phyloP scores from a whole-genome alignment of 2,888 invertebrate species.

The Deroplatys truncata region DNA sequence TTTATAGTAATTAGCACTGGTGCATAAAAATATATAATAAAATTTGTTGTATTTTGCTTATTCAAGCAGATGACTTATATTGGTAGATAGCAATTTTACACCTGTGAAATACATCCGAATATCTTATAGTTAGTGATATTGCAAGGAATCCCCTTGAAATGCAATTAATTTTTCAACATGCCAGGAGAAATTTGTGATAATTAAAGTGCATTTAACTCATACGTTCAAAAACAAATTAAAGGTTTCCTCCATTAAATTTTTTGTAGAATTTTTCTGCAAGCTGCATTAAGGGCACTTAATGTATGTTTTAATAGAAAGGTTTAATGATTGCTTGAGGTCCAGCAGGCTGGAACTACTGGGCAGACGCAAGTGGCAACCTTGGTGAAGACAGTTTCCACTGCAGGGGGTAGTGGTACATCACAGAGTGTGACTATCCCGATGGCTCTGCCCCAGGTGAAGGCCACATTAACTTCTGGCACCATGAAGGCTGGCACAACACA shows the following conservation, averaged over 20 bases:
- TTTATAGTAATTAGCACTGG: no score
- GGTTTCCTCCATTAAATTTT: neutral
- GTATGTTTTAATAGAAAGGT: neutral
- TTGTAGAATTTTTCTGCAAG: neutral
- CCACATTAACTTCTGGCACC: conserved; percentile 38
- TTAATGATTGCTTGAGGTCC: conserved; percentile 39
- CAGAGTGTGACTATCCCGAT: conserved; percentile 51
- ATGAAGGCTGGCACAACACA: conserved; percentile 52
- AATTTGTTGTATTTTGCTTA: no score
- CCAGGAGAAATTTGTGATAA: neutral
- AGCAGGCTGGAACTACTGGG: conserved; percentile 51
- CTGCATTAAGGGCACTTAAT: neutral
- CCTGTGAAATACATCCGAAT: neutral
- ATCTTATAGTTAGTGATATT: neutral
- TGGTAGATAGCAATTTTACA: neutral
- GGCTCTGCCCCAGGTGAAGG: conserved; percentile 44
- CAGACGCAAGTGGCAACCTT: conserved; percentile 56
- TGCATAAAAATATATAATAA: no score
- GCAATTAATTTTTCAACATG: neutral
- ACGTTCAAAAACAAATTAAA: neutral
- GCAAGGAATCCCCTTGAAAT: neutral
- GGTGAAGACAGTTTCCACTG: conserved; percentile 56
- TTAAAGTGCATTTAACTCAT: neutral
- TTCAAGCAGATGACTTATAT: no score
- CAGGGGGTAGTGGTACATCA: conserved; percentile 32